phyloP scores from a whole-genome alignment of 2,113 vertebrate species.

The Anoura caudifer region DNA sequence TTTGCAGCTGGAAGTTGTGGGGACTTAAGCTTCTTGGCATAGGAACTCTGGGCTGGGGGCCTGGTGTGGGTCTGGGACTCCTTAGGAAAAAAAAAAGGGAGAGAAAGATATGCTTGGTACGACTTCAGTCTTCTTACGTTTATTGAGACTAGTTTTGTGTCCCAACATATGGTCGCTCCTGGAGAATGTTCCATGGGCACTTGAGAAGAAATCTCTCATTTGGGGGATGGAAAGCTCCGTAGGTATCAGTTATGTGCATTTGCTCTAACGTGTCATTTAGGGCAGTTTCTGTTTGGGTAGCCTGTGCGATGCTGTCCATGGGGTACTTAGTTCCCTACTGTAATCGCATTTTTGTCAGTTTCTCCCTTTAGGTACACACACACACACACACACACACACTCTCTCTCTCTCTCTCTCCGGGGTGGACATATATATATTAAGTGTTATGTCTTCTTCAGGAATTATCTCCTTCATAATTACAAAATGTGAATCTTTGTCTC shows the following conservation, averaged over 20 bases:
- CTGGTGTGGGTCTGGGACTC: too few relatives aligned
- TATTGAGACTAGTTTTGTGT: background rate
- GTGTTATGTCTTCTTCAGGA: too few relatives aligned
- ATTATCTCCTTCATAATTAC: too few relatives aligned
- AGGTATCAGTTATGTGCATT: background rate
- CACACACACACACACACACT: too few relatives aligned
- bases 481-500: too few relatives aligned
- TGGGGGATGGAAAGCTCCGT: background rate
- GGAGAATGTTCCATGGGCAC: background rate
- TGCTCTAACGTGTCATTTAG: background rate
- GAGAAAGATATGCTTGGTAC: background rate
- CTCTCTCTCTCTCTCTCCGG: too few relatives aligned
- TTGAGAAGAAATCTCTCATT: background rate
- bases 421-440: background rate
- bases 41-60: too few relatives aligned
- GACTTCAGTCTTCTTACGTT: background rate
- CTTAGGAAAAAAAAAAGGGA: too few relatives aligned
- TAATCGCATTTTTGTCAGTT: background rate
- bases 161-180: background rate
- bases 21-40: too few relatives aligned
- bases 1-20: too few relatives aligned
- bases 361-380: background rate
- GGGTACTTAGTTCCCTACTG: background rate
- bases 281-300: background rate
- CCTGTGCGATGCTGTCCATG: background rate